Percentiles rank a stretch among this genome's conserved stretches.
These are phyloP conservation scores for Nymphalis io DNA, from an alignment of 1,140 invertebrate genomes.

Conservation along the genomic window DNA sequence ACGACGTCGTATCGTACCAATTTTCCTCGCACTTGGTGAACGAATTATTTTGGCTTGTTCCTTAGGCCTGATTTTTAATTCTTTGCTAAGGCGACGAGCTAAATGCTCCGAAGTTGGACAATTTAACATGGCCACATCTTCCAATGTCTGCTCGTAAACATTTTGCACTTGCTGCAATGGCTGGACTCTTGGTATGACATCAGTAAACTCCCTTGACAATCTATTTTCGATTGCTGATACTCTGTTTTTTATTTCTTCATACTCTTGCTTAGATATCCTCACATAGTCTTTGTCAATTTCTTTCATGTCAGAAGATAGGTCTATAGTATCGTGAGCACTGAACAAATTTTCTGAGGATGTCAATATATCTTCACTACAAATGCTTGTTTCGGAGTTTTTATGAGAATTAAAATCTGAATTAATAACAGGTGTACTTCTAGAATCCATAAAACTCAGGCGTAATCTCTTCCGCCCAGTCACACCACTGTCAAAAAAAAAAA, in stretches of 20 bases:
- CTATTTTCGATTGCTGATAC: constrained; percentile 86
- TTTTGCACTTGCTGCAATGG: constrained; percentile 83
- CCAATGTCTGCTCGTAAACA: constrained; percentile 87
- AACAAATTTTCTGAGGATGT: constrained; percentile 76
- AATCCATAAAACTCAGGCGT: constrained; percentile 68
- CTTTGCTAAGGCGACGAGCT: constrained; percentile 85
- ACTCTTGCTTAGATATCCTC: constrained; percentile 86
- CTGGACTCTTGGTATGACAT: constrained; percentile 73
- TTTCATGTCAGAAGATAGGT: constrained; percentile 72
- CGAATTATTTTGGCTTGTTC: constrained; percentile 86
- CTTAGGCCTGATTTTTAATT: constrained; percentile 86
- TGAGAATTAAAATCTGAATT: constrained; percentile 61
- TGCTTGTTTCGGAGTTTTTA: constrained; percentile 72
- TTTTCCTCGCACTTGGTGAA: constrained; percentile 90
- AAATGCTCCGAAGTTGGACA: constrained; percentile 85
- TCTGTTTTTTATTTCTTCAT: constrained; percentile 87
- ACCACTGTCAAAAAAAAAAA: constrained; percentile 56
- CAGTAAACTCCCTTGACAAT: constrained; percentile 85
- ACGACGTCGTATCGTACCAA: constrained; percentile 86
- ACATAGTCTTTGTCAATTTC: constrained; percentile 83
- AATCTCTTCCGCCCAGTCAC: constrained; percentile 73
- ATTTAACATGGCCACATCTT: constrained; percentile 83
- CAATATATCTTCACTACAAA: constrained; percentile 70
- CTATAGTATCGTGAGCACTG: constrained; percentile 68
- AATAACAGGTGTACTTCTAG: constrained; percentile 61